Evolutionary conservation across 1,140 invertebrate genomes (phyloP).

Genomic region (Hylaeus volcanicus): DNA sequence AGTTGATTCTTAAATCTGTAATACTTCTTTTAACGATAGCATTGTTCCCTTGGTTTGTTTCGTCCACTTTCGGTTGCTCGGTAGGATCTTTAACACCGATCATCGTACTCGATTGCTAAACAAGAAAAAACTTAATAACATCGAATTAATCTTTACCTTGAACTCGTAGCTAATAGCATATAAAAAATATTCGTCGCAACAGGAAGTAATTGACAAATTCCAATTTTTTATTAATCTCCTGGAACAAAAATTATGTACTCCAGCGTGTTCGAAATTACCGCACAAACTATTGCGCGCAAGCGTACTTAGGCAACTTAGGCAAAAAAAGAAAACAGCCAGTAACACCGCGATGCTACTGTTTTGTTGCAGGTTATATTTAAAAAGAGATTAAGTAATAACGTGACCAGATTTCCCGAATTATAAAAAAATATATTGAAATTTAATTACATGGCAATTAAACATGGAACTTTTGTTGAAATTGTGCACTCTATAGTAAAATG

Average conservation of each 20-base stretch:
- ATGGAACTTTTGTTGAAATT: too few relatives aligned
- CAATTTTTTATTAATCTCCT: too few relatives aligned
- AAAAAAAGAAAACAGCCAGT: too few relatives aligned
- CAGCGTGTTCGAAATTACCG: background rate
- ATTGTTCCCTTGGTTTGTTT: background rate
- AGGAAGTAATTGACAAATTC: background rate
- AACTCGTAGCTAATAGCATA: background rate
- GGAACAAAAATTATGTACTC: too few relatives aligned
- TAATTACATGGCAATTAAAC: too few relatives aligned
- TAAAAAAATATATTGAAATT: too few relatives aligned
- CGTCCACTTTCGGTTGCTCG: constrained; percentile 1
- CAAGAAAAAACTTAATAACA: constrained; percentile 3
- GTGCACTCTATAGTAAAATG: too few relatives aligned
- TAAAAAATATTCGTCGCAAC: background rate
- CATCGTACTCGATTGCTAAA: constrained; percentile 71
- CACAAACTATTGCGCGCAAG: background rate
- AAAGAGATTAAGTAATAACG: background rate
- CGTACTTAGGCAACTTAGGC: too few relatives aligned
- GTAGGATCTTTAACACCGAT: constrained; percentile 58
- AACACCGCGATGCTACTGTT: background rate
- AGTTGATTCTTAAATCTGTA: background rate
- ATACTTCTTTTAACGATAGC: background rate
- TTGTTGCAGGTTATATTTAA: background rate
- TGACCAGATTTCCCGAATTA: background rate
- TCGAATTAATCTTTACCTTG: background rate